Evolutionary conservation across 2,888 invertebrate species (phyloP).

Genomic region (Laothoe populi): DNA sequence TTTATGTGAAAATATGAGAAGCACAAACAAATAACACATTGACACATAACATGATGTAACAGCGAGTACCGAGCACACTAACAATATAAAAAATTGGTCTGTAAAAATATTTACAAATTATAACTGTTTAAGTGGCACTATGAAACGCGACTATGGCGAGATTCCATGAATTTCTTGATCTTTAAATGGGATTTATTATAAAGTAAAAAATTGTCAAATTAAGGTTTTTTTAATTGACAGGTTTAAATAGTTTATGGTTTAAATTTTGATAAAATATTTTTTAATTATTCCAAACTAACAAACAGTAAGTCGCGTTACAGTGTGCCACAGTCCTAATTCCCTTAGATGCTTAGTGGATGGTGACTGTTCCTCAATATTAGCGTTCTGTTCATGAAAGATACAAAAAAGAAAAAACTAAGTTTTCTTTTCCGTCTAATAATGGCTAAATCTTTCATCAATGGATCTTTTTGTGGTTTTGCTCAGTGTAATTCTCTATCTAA

Average conservation of each 20-base stretch:
- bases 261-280: too few species aligned
- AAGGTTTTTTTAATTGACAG: too few species aligned
- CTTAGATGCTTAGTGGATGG: constrained; percentile 66
- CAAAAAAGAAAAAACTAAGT: neutral
- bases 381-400: constrained; percentile 15
- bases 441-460: constrained; percentile 1
- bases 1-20: neutral
- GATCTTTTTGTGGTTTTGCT: constrained; percentile 33
- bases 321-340: constrained; percentile 21
- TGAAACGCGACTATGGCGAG: neutral
- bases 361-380: constrained; percentile 45
- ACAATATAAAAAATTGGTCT: constrained; percentile 8
- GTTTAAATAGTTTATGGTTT: too few species aligned
- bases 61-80: constrained; percentile 5
- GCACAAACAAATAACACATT: neutral
- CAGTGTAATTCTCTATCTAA: constrained; percentile 30
- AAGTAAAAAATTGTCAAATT: too few species aligned
- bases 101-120: constrained; percentile 7
- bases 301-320: neutral
- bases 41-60: constrained; percentile 7
- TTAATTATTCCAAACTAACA: too few species aligned
- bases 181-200: too few species aligned
- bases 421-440: too few species aligned
- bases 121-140: neutral
- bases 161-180: neutral